Percentiles rank a stretch among this genome's conserved stretches.
These are phyloP conservation scores for Perizoma flavofasciatum DNA, from an alignment of 2,888 invertebrate species.

Conservation along the genomic window DNA sequence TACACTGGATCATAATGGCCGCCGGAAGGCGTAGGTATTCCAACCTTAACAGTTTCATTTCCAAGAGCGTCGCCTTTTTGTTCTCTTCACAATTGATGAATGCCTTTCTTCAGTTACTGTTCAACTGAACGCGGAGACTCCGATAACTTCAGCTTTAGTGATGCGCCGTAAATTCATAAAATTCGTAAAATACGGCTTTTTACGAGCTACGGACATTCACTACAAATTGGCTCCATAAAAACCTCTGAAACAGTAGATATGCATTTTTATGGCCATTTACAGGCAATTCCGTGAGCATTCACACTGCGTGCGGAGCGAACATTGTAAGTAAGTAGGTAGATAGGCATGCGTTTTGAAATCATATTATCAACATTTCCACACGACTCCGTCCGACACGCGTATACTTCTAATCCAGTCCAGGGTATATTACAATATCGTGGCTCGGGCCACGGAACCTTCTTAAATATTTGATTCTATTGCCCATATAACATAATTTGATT, in stretches of 20 bases:
- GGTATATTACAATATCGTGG: too few species aligned
- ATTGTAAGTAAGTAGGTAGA: too few species aligned
- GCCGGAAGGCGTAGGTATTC: conserved; percentile 7
- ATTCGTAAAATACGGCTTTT: conserved; percentile 21
- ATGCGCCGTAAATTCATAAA: conserved; percentile 21
- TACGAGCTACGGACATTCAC: conserved; percentile 11
- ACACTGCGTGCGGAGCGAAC: neutral
- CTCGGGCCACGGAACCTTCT: too few species aligned
- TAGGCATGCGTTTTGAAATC: neutral
- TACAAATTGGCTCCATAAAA: conserved; percentile 25
- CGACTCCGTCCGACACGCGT: too few species aligned
- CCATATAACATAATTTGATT: too few species aligned
- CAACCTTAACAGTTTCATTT: conserved; percentile 14
- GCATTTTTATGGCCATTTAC: conserved; percentile 16
- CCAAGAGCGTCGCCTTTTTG: conserved; percentile 12
- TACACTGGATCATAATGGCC: conserved; percentile 3
- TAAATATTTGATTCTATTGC: too few species aligned
- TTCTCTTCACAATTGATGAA: conserved; percentile 12
- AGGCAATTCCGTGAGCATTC: conserved; percentile 6
- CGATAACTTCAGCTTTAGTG: conserved; percentile 15
- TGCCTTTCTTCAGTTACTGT: conserved; percentile 10
- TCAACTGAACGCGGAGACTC: conserved; percentile 10
- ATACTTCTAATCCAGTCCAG: too few species aligned
- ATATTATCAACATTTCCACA: neutral
- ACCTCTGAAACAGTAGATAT: conserved; percentile 15